Evolutionary conservation across 1,140 invertebrate species (phyloP).

Genomic region (Diabrotica undecimpunctata): DNA sequence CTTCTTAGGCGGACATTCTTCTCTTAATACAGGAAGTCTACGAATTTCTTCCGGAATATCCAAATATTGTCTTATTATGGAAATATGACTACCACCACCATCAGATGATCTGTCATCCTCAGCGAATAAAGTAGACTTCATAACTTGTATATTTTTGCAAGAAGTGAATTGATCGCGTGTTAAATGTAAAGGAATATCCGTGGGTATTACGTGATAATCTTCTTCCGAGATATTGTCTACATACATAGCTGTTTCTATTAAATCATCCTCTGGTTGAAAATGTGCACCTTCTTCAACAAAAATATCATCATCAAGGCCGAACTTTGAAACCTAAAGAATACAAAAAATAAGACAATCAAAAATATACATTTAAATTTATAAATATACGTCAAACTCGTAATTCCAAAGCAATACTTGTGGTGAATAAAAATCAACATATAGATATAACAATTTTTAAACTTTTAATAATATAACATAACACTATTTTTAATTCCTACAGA

Average conservation of each 20-base stretch:
- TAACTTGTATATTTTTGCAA: constrained; percentile 29
- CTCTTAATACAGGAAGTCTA: constrained; percentile 18
- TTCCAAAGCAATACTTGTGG: too few relatives aligned
- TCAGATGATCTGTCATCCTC: constrained; percentile 32
- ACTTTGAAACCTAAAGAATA: constrained; percentile 12
- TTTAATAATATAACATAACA: too few relatives aligned
- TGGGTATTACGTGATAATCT: constrained; percentile 22
- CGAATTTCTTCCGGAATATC: constrained; percentile 29
- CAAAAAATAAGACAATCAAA: too few relatives aligned
- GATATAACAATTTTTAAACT: too few relatives aligned
- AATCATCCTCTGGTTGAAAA: constrained; percentile 27
- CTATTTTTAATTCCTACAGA: too few relatives aligned
- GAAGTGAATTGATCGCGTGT: constrained; percentile 20
- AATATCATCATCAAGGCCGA: constrained; percentile 26
- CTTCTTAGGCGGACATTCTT: constrained; percentile 19
- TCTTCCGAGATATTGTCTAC: constrained; percentile 30
- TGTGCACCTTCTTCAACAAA: constrained; percentile 21
- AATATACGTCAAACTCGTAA: too few relatives aligned
- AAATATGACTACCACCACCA: constrained; percentile 25
- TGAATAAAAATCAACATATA: too few relatives aligned
- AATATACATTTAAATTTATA: too few relatives aligned
- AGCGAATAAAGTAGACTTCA: constrained; percentile 31
- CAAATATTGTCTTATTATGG: constrained; percentile 29
- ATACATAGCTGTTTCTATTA: constrained; percentile 31
- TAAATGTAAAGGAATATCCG: constrained; percentile 21